Conservation (phyloP, 2,797 vertebrate species). For the Halcyon leucocephala region DNA sequence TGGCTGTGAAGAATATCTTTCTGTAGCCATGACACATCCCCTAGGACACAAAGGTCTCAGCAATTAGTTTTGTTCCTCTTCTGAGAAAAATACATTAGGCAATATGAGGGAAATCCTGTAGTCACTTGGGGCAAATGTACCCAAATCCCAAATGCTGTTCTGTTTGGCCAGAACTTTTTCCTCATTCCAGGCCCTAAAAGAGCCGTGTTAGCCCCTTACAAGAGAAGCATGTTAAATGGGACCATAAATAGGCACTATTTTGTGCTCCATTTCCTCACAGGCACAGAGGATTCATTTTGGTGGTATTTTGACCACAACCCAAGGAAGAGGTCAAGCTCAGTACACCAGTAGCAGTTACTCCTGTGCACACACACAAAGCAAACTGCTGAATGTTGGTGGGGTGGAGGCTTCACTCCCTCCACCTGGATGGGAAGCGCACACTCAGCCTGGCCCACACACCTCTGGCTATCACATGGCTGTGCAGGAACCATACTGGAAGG, state of each 20-base stretch:
- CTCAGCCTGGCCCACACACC: not conserved
- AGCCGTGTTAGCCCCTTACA: not conserved
- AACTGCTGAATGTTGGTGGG: not conserved
- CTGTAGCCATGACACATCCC: constrained; percentile 5
- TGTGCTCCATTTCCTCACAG: not conserved
- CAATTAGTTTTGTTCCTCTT: constrained; percentile 39
- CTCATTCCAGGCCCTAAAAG: not conserved
- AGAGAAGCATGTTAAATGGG: not conserved
- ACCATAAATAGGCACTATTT: not conserved
- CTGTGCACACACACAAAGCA: not conserved
- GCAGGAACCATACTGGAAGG: not conserved
- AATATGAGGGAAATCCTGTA: not conserved
- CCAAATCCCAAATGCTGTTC: not conserved
- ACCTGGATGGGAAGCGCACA: not conserved
- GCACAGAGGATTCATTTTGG: not conserved
- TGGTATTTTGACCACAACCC: not conserved
- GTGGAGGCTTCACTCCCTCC: not conserved
- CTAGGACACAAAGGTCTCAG: constrained; percentile 45
- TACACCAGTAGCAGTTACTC: not conserved
- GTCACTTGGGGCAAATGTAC: not conserved
- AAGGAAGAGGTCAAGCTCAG: not conserved
- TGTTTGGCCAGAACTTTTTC: not conserved
- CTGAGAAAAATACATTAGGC: not conserved
- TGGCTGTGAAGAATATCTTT: constrained; percentile 49
- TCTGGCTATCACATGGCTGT: not conserved